Conservation (phyloP, 2,888 invertebrate species). For the Hyppa rectilinea region DNA sequence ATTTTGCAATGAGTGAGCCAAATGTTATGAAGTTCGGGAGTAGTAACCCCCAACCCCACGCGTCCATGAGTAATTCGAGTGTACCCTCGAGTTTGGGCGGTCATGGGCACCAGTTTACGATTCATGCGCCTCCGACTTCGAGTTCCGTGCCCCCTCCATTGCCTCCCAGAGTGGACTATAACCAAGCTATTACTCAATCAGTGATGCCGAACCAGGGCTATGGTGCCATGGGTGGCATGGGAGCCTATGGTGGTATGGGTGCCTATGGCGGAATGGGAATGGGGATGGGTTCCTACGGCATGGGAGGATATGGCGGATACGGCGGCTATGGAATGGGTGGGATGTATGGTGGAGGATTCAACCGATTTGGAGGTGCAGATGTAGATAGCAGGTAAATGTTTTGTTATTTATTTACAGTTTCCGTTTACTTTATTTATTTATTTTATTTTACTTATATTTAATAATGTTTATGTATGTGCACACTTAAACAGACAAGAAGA, state of each 20-base stretch:
- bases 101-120: conserved; percentile 63
- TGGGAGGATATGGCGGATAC: conserved; percentile 71
- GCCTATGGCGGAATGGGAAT: conserved; percentile 68
- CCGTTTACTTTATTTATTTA: not conserved
- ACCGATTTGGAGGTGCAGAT: conserved; percentile 87
- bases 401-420: conserved; percentile 1
- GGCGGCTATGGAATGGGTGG: conserved; percentile 72
- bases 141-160: conserved; percentile 73
- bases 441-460: too few species aligned
- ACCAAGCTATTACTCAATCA: conserved; percentile 52
- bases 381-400: conserved; percentile 91
- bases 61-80: conserved; percentile 53
- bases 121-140: conserved; percentile 75
- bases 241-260: conserved; percentile 72
- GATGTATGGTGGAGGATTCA: conserved; percentile 86
- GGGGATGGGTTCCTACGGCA: conserved; percentile 70
- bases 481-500: not conserved
- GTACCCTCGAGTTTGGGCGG: conserved; percentile 47
- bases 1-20: conserved; percentile 80
- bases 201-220: conserved; percentile 39
- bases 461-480: too few species aligned
- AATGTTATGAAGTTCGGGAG: conserved; percentile 75
- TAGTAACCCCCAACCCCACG: conserved; percentile 39
- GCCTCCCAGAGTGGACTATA: conserved; percentile 82
- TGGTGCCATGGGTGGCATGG: conserved; percentile 35